These are phyloP conservation scores for Lasioglossum malachurum DNA, from an alignment of 2,888 invertebrate genomes.

Conservation along the genomic window DNA sequence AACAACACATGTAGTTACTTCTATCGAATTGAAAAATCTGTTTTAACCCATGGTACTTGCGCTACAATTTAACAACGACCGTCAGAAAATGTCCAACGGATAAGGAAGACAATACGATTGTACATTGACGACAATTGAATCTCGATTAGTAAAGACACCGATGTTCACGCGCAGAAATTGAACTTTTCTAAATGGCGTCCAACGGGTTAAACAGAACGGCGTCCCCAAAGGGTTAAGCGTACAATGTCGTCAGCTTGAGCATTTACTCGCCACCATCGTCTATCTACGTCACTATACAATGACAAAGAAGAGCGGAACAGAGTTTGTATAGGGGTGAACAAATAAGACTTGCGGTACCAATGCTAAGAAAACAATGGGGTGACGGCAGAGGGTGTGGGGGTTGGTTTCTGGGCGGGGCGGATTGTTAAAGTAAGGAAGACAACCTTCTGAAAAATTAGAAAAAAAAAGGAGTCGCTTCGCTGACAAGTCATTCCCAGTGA, in stretches of 20 bases:
- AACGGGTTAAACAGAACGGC: slow-evolving; percentile 9
- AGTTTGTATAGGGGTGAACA: slow-evolving; percentile 19
- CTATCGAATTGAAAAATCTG: neutral
- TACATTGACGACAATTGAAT: neutral
- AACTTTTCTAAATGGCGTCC: neutral
- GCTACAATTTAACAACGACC: neutral
- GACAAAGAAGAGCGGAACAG: slow-evolving; percentile 46
- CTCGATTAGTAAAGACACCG: neutral
- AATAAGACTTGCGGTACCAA: slow-evolving; percentile 46
- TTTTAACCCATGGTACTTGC: neutral
- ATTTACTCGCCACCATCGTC: slow-evolving; percentile 59
- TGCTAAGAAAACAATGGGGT: slow-evolving; percentile 32
- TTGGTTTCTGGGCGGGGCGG: neutral
- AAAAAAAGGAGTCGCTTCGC: slow-evolving; percentile 25
- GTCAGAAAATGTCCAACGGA: neutral
- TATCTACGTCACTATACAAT: slow-evolving; percentile 56
- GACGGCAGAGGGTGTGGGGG: neutral
- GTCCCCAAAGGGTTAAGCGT: slow-evolving; percentile 57
- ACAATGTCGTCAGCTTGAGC: slow-evolving; percentile 51
- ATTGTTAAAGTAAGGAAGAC: slow-evolving; percentile 17
- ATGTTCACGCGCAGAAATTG: neutral
- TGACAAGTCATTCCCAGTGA: slow-evolving; percentile 38
- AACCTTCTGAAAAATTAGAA: neutral
- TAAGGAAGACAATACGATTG: neutral
- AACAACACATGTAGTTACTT: neutral